Evolutionary conservation across 1,140 invertebrate species (phyloP).

Genomic region (Atopsyche davidsoni): DNA sequence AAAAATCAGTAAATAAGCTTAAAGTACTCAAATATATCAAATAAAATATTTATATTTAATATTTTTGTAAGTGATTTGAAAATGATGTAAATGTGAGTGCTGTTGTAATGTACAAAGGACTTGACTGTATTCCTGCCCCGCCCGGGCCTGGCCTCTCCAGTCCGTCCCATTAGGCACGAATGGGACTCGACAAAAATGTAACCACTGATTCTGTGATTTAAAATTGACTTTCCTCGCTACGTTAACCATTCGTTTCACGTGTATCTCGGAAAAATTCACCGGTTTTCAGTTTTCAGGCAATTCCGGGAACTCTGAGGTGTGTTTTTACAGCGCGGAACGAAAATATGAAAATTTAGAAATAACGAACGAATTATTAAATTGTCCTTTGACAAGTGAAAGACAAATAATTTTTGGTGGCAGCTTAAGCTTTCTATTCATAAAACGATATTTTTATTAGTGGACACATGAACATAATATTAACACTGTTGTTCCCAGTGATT

Average conservation of each 20-base stretch:
- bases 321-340: conserved; percentile 1
- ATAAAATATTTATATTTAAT: no score
- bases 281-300: conserved; percentile 8
- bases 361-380: no score
- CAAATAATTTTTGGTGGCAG: background rate
- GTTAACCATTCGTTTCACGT: background rate
- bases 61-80: no score
- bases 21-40: no score
- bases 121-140: conserved; percentile 9
- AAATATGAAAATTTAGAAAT: background rate
- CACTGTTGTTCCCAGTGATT: no score
- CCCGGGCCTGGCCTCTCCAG: background rate
- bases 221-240: conserved; percentile 20
- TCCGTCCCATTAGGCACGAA: conserved; percentile 6
- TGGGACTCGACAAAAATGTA: background rate
- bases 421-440: background rate
- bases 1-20: no score
- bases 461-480: no score
- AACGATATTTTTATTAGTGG: no score
- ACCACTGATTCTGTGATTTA: conserved; percentile 8
- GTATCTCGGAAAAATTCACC: background rate
- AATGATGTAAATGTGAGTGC: no score
- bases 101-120: no score
- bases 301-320: conserved; percentile 7
- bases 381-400: background rate